Evolutionary conservation across 1,140 invertebrate genomes (phyloP).

Genomic region (Zaprionus camerounensis): DNA sequence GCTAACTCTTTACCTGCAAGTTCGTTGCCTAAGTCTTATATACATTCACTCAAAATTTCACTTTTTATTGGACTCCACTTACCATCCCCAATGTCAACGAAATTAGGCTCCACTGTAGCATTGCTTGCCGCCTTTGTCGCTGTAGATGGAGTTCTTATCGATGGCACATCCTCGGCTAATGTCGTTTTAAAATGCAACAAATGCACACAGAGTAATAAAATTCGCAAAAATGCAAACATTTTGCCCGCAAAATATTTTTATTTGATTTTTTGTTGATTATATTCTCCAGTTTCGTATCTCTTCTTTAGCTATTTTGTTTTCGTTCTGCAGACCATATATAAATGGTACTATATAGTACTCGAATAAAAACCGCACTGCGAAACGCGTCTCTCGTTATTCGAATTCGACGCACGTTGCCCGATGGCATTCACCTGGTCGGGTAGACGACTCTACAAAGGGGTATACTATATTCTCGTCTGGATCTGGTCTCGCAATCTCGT

Average conservation of each 20-base stretch:
- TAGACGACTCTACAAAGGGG: constrained; percentile 27
- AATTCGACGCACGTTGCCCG: constrained; percentile 75
- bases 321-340: constrained; percentile 73
- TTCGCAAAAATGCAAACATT: constrained; percentile 74
- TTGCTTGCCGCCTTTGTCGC: constrained; percentile 41
- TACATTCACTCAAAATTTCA: constrained; percentile 31
- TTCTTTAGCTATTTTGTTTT: constrained; percentile 71
- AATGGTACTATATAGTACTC: constrained; percentile 52
- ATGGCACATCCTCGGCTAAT: constrained; percentile 57
- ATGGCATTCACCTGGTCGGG: constrained; percentile 75
- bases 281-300: constrained; percentile 19
- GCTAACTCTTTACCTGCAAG: neutral
- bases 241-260: constrained; percentile 37
- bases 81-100: constrained; percentile 24
- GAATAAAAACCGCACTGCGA: constrained; percentile 45
- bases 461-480: constrained; percentile 41
- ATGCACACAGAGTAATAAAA: constrained; percentile 82
- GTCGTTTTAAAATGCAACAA: constrained; percentile 78
- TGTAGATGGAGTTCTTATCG: constrained; percentile 34
- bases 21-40: constrained; percentile 54
- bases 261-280: constrained; percentile 28
- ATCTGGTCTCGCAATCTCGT: constrained; percentile 24
- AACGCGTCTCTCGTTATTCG: constrained; percentile 49
- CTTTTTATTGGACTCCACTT: constrained; percentile 28
- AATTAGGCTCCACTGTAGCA: constrained; percentile 38